Conservation (phyloP, 2,113 vertebrate genomes). For the Zosterops borbonicus region DNA sequence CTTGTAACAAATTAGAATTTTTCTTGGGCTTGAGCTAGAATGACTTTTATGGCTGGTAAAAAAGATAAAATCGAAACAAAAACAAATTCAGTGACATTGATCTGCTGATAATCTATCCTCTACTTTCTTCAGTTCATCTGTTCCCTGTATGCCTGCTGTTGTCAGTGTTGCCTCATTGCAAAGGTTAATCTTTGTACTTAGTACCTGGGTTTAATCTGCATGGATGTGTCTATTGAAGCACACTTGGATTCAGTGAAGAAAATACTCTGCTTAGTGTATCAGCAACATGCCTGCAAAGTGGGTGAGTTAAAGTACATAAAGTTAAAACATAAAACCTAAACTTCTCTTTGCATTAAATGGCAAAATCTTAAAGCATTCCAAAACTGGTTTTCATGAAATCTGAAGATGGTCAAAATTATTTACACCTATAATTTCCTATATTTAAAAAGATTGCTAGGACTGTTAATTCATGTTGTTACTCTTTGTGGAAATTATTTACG, state of each 20-base stretch:
- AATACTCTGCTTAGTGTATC: not conserved
- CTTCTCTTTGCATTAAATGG: not conserved
- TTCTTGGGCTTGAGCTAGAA: not conserved
- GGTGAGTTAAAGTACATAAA: not conserved
- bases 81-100: not conserved
- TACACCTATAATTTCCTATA: not conserved
- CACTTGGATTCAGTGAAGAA: not conserved
- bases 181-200: not conserved
- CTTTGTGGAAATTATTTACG: not conserved
- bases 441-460: not conserved
- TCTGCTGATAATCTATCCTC: not conserved
- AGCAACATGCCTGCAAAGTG: not conserved
- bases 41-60: not conserved
- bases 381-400: not conserved
- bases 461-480: not conserved
- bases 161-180: not conserved
- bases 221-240: not conserved
- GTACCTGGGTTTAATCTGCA: not conserved
- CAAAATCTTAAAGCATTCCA: not conserved
- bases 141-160: not conserved
- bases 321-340: not conserved
- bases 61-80: not conserved
- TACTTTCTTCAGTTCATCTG: not conserved
- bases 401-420: not conserved
- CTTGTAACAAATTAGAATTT: not conserved